Evolutionary conservation across 1,140 invertebrate species (phyloP).

Genomic region (Augochlora pura): DNA sequence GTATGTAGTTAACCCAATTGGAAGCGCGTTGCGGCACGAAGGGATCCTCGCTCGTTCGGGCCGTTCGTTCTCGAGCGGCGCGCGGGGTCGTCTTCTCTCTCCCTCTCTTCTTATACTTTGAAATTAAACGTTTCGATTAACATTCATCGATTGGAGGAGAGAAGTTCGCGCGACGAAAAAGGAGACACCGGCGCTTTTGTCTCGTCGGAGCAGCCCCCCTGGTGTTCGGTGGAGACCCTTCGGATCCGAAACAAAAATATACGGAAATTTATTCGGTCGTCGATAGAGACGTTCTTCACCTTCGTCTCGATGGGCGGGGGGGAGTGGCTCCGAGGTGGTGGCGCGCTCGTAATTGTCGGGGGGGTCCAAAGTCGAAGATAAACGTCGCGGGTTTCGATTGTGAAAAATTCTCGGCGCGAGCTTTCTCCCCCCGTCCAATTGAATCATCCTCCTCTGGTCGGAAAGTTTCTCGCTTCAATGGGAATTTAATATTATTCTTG

Average conservation of each 20-base stretch:
- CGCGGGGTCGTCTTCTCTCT: neutral
- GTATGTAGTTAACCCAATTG: constrained; percentile 45
- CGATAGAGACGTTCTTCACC: constrained; percentile 20
- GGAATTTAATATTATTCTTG: neutral
- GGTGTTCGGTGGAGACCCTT: no score
- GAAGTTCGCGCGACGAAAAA: neutral
- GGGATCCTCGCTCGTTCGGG: neutral
- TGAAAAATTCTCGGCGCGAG: neutral
- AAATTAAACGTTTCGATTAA: constrained; percentile 6
- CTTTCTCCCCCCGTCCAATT: neutral
- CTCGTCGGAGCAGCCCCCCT: neutral
- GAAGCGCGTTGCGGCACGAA: neutral
- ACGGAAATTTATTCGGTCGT: constrained; percentile 27
- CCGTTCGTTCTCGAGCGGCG: neutral
- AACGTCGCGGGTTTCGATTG: neutral
- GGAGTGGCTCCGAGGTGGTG: neutral
- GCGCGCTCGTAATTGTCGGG: neutral
- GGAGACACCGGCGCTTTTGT: neutral
- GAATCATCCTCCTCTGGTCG: neutral
- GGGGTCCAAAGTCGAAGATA: neutral
- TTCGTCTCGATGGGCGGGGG: neutral
- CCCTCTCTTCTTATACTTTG: neutral
- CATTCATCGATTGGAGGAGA: constrained; percentile 10
- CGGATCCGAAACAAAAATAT: constrained; percentile 9
- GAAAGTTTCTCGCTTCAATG: neutral